A percentile compares a stretch with the other conserved stretches of the same genome.
phyloP scores from a whole-genome alignment of 1,140 invertebrate species.

The Drosophila micromelanica region DNA sequence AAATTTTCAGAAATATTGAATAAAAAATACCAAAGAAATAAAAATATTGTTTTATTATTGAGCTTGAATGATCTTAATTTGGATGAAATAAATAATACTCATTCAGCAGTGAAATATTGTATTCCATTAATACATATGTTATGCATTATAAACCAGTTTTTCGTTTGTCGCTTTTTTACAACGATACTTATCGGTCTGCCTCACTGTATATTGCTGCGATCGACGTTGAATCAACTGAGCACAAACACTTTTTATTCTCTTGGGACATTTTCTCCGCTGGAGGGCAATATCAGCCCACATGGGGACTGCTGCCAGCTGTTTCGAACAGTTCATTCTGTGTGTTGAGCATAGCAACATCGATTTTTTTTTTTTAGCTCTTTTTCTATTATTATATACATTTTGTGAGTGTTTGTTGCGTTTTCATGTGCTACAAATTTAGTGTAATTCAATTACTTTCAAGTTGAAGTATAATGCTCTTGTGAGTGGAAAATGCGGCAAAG shows the following conservation, averaged over 20 bases:
- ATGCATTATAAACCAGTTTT: no score
- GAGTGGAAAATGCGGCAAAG: background rate
- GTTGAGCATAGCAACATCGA: background rate
- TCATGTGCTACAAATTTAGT: slow-evolving; percentile 2
- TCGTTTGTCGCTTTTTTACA: no score
- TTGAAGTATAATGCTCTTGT: slow-evolving; percentile 3
- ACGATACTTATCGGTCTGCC: background rate
- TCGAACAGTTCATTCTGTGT: slow-evolving; percentile 7
- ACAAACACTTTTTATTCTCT: background rate
- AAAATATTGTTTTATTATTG: background rate
- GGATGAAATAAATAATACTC: no score
- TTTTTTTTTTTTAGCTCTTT: background rate
- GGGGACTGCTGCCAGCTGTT: slow-evolving; percentile 9
- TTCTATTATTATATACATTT: slow-evolving; percentile 9
- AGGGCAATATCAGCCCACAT: background rate
- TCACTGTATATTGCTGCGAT: slow-evolving; percentile 6
- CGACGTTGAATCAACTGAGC: background rate
- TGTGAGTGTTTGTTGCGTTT: slow-evolving; percentile 27
- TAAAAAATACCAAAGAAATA: slow-evolving; percentile 79
- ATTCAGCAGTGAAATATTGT: no score
- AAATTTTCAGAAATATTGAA: slow-evolving; percentile 74
- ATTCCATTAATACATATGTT: no score
- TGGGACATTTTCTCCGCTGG: slow-evolving; percentile 28
- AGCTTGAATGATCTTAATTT: background rate
- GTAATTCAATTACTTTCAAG: slow-evolving; percentile 13